Conservation (phyloP, 2,888 invertebrate genomes). For the Biston stratarius region DNA sequence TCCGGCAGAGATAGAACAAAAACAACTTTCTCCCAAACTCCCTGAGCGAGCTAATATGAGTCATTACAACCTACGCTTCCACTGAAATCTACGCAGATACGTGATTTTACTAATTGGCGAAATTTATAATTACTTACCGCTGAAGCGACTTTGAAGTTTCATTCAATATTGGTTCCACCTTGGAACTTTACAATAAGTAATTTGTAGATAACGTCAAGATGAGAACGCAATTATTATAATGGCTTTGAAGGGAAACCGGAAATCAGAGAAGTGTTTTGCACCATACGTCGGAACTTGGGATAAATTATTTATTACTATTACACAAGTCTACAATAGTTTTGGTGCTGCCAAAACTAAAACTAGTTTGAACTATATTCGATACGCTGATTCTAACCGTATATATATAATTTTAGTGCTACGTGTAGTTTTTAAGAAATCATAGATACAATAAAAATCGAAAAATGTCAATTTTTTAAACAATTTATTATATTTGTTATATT, state of each 20-base stretch:
- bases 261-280: neutral
- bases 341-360: too few relatives aligned
- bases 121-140: slow-evolving; percentile 31
- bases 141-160: slow-evolving; percentile 27
- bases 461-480: too few relatives aligned
- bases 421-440: too few relatives aligned
- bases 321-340: too few relatives aligned
- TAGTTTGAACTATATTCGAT: too few relatives aligned
- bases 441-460: too few relatives aligned
- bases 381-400: too few relatives aligned
- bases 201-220: slow-evolving; percentile 17
- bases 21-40: neutral
- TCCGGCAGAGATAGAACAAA: neutral
- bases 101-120: slow-evolving; percentile 33
- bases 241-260: slow-evolving; percentile 2
- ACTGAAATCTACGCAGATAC: slow-evolving; percentile 6
- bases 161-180: slow-evolving; percentile 24
- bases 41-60: neutral
- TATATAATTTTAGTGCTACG: too few relatives aligned
- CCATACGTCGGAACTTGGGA: neutral
- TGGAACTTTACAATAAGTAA: slow-evolving; percentile 21
- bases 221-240: slow-evolving; percentile 18
- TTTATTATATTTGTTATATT: too few relatives aligned
- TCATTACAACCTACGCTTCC: neutral
- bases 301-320: too few relatives aligned